A percentile compares a stretch with the other conserved stretches of the same genome.
Evolutionary conservation across 53 echinoderm and acorn worm genomes (phyloP).

Genomic region (Antedon mediterranea): DNA sequence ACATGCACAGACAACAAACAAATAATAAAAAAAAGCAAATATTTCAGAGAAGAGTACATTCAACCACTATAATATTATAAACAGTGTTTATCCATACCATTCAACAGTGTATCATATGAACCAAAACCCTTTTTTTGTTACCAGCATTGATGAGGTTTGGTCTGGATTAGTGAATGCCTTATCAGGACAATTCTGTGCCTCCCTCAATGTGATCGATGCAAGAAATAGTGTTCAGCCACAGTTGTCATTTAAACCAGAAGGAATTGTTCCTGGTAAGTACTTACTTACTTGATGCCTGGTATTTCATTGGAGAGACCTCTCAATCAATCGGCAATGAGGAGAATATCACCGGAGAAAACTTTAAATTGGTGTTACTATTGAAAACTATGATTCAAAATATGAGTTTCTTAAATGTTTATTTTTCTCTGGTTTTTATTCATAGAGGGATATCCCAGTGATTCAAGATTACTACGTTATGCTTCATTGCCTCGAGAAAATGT

Average conservation of each 20-base stretch:
- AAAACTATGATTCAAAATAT: not conserved
- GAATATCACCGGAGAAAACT: too few species aligned
- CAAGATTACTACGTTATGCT: constrained; percentile 33
- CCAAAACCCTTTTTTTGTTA: constrained; percentile 1
- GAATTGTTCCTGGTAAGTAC: constrained; percentile 58
- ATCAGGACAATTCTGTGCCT: constrained; percentile 95
- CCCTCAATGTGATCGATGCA: constrained; percentile 79
- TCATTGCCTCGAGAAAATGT: constrained; percentile 73
- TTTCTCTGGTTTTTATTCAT: not conserved
- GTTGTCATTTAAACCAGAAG: constrained; percentile 64
- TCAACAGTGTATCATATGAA: too few species aligned
- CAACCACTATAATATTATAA: too few species aligned
- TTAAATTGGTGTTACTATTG: too few species aligned
- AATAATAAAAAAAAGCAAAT: too few species aligned
- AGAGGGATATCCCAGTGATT: not conserved
- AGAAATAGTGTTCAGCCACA: constrained; percentile 55
- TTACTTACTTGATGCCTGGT: too few species aligned
- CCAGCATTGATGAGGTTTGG: constrained; percentile 73
- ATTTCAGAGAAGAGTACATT: too few species aligned
- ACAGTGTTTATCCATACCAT: too few species aligned
- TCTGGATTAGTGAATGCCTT: constrained; percentile 77
- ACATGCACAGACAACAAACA: too few species aligned
- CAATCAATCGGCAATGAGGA: too few species aligned
- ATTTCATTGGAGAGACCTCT: too few species aligned
- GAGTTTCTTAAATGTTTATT: too few species aligned